These are phyloP conservation scores for Diadumene lineata DNA, from an alignment of 92 coral and sea anemone species.

Conservation along the genomic window DNA sequence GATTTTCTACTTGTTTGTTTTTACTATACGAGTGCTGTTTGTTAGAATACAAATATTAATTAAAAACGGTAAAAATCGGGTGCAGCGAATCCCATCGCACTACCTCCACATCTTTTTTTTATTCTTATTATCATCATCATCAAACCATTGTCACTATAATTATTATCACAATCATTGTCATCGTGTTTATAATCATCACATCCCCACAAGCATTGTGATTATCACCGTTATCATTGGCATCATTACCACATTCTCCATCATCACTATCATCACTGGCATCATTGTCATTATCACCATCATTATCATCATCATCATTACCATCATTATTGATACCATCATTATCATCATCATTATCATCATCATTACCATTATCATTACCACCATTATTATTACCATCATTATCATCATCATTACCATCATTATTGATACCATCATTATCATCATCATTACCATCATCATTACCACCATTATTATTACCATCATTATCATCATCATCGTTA, in stretches of 20 bases:
- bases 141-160: not conserved
- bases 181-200: not conserved
- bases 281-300: not conserved
- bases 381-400: not conserved
- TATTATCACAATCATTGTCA: not conserved
- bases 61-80: not conserved
- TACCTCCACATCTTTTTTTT: too few species aligned
- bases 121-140: not conserved
- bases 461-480: not conserved
- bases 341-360: constrained; percentile 2
- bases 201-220: too few species aligned
- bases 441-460: not conserved
- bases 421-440: not conserved
- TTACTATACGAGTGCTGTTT: too few species aligned
- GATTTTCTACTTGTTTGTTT: too few species aligned
- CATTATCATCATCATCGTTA: not conserved
- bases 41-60: too few species aligned
- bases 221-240: not conserved
- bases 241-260: not conserved
- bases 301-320: not conserved
- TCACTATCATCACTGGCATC: not conserved
- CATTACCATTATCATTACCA: not conserved
- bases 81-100: not conserved
- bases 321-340: not conserved
- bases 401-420: constrained; percentile 1